phyloP scores from a whole-genome alignment of 2,888 invertebrate species.

The Oxytorus armatus region DNA sequence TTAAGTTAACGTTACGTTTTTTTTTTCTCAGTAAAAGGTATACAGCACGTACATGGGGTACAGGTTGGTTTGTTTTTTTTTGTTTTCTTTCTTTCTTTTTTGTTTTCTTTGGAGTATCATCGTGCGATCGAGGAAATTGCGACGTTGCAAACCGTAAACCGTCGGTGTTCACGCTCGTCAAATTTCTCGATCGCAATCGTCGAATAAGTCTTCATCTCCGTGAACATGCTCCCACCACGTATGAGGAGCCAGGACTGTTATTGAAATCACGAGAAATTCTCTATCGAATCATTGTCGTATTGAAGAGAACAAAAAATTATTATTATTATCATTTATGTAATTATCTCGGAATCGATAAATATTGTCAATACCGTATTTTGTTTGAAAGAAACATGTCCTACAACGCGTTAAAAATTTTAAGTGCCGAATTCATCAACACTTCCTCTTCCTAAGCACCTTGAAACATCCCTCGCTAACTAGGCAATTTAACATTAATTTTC shows the following conservation, averaged over 20 bases:
- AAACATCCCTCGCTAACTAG: too few species aligned
- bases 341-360: too few species aligned
- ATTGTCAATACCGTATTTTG: too few species aligned
- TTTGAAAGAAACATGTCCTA: too few species aligned
- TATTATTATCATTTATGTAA: too few species aligned
- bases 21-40: conserved; percentile 75
- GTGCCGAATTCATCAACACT: too few species aligned
- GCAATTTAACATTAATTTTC: too few species aligned
- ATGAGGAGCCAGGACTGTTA: not conserved
- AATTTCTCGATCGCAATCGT: conserved; percentile 41
- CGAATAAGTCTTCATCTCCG: conserved; percentile 52
- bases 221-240: conserved; percentile 20
- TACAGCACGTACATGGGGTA: conserved; percentile 79
- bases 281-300: not conserved
- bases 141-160: conserved; percentile 5
- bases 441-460: too few species aligned
- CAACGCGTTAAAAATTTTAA: too few species aligned
- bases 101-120: conserved; percentile 81
- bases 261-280: conserved; percentile 17
- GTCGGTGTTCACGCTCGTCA: conserved; percentile 11
- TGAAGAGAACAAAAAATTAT: too few species aligned
- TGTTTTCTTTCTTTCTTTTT: conserved; percentile 60
- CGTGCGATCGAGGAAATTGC: conserved; percentile 58
- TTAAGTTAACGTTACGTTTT: conserved; percentile 74
- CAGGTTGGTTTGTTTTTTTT: conserved; percentile 67